A percentile compares a stretch with the other conserved stretches of the same genome.
Conservation (phyloP, 2,113 vertebrate species). For the Gallinago jamesoni region DNA sequence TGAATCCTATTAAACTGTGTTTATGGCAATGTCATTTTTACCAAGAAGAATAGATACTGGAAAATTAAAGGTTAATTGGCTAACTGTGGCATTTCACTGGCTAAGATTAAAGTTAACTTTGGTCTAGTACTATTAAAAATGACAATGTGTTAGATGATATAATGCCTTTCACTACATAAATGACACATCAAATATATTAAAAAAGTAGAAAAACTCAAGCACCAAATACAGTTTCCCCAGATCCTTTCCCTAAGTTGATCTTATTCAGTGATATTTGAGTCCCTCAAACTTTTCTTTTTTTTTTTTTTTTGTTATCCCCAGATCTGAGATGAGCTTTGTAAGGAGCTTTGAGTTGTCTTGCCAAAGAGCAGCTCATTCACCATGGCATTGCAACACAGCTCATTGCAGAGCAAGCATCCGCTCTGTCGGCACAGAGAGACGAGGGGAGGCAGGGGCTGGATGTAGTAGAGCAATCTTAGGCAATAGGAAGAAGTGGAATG, state of each 20-base stretch:
- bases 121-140: background rate
- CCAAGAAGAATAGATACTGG: background rate
- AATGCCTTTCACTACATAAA: background rate
- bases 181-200: background rate
- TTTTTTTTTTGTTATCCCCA: background rate
- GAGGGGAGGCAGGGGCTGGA: background rate
- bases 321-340: background rate
- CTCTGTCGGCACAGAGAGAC: background rate
- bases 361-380: background rate
- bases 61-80: background rate
- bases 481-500: background rate
- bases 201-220: background rate
- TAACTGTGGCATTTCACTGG: background rate
- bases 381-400: background rate
- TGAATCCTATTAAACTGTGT: background rate
- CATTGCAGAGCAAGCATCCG: background rate
- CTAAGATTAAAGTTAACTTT: background rate
- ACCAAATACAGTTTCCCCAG: background rate
- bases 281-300: background rate
- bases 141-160: background rate
- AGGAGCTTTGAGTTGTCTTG: background rate
- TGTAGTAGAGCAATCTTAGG: background rate
- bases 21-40: background rate
- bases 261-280: background rate
- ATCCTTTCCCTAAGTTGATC: background rate